Conservation (phyloP, 2,797 vertebrate species). For the Sciurus carolinensis region DNA sequence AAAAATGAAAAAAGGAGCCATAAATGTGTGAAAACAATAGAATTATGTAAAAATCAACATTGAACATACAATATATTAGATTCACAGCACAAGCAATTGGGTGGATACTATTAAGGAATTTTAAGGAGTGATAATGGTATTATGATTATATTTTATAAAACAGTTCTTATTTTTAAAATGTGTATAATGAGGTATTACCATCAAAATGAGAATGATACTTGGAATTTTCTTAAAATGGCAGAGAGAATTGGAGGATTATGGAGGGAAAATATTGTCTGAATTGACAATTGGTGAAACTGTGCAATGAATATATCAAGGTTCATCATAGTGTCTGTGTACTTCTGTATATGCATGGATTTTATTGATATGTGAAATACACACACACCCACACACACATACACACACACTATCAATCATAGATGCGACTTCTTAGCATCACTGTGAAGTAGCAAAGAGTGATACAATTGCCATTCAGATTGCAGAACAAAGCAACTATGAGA, state of each 20-base stretch:
- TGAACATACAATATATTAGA: slow-evolving; percentile 11
- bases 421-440: background rate
- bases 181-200: background rate
- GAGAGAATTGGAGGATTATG: background rate
- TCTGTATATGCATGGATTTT: background rate
- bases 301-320: background rate
- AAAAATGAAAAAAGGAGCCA: slow-evolving; percentile 2
- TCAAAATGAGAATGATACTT: slow-evolving; percentile 18
- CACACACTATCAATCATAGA: background rate
- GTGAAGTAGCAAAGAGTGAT: background rate
- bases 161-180: background rate
- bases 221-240: slow-evolving; percentile 10
- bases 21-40: slow-evolving; percentile 40
- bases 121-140: background rate
- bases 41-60: slow-evolving; percentile 40
- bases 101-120: slow-evolving; percentile 31
- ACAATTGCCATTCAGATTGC: background rate
- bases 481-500: background rate
- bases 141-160: background rate
- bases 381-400: background rate
- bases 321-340: background rate
- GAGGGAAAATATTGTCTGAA: background rate
- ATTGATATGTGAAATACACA: background rate
- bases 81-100: background rate
- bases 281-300: background rate